phyloP scores from a whole-genome alignment of 2,888 invertebrate species.

The Agrotis exclamationis region DNA sequence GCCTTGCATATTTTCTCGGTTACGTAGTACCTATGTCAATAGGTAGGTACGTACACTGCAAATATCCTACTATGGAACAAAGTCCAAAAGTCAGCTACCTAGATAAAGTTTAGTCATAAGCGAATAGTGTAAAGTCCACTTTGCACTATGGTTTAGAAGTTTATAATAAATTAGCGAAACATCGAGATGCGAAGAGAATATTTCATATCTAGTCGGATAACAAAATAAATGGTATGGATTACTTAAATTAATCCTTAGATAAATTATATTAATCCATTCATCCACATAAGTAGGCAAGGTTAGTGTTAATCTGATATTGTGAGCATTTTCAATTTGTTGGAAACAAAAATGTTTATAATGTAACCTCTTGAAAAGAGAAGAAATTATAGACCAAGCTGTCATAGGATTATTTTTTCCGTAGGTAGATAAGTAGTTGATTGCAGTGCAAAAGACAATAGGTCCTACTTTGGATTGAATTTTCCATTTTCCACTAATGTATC shows the following conservation, averaged over 20 bases:
- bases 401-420: background rate
- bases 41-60: background rate
- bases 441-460: too few species aligned
- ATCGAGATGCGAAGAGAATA: background rate
- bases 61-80: background rate
- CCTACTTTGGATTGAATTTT: too few species aligned
- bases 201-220: background rate
- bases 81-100: too few species aligned
- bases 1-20: constrained; percentile 3
- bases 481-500: too few species aligned
- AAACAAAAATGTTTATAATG: background rate
- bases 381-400: background rate
- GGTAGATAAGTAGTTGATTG: background rate
- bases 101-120: background rate
- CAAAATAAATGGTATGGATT: background rate
- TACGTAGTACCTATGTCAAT: background rate
- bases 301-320: background rate
- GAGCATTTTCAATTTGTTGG: background rate
- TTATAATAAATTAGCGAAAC: background rate
- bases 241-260: too few species aligned
- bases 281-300: background rate
- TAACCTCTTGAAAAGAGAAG: background rate
- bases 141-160: background rate
- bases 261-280: too few species aligned
- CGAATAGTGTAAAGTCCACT: too few species aligned